phyloP scores from a whole-genome alignment of 2,113 vertebrate genomes.

The Scopus umbretta region DNA sequence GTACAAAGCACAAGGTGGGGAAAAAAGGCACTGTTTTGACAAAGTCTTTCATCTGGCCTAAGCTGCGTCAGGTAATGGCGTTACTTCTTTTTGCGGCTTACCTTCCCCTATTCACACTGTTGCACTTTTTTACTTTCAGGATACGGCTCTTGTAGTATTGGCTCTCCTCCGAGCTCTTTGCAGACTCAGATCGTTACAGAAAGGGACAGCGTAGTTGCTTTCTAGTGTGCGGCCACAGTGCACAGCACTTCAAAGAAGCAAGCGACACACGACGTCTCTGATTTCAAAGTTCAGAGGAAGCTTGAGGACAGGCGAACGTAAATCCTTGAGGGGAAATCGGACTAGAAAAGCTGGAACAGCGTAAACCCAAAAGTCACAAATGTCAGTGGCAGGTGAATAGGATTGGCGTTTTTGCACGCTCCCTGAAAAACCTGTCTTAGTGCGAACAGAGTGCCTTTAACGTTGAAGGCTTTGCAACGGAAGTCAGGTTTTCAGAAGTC shows the following conservation, averaged over 20 bases:
- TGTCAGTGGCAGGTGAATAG: not conserved
- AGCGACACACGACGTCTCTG: not conserved
- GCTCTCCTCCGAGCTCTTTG: not conserved
- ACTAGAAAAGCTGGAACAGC: not conserved
- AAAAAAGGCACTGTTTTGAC: not conserved
- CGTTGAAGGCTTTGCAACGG: not conserved
- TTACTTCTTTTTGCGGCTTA: not conserved
- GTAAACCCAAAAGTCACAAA: not conserved
- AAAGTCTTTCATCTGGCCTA: not conserved
- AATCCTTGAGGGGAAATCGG: not conserved
- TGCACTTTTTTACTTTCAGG: not conserved
- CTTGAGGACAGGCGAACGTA: not conserved
- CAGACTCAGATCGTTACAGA: no score
- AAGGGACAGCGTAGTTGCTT: not conserved
- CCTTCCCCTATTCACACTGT: not conserved
- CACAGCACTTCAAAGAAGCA: not conserved
- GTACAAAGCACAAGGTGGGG: not conserved
- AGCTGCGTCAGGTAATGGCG: not conserved
- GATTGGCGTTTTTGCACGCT: not conserved
- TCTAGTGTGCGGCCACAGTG: fast-evolving
- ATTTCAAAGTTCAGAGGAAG: not conserved
- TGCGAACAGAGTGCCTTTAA: not conserved
- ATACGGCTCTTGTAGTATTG: not conserved
- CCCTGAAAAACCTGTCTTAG: not conserved
- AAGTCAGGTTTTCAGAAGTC: not conserved